Conservation (phyloP, 2,113 vertebrate genomes). For the Protomyctophum bolini region DNA sequence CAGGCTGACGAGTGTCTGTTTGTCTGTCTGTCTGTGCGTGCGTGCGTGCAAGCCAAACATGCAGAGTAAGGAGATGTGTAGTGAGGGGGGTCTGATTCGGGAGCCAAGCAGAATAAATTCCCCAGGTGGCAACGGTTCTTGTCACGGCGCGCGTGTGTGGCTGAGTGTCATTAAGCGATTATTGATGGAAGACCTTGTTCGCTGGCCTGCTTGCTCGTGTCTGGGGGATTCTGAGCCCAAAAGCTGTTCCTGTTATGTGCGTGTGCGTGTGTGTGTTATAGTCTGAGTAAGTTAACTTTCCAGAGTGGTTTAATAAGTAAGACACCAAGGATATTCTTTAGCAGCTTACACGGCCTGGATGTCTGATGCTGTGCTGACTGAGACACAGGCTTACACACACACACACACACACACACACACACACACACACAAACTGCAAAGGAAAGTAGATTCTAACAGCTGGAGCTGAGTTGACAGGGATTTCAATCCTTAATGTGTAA, state of each 20-base stretch:
- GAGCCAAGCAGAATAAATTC: conserved; percentile 26
- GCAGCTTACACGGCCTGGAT: conserved; percentile 10
- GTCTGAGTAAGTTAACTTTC: neutral
- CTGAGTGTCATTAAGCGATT: conserved; percentile 17
- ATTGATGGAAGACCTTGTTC: conserved; percentile 26
- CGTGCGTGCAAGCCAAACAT: neutral
- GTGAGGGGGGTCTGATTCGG: conserved; percentile 10
- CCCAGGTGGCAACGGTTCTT: conserved; percentile 23
- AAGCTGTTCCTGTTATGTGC: neutral
- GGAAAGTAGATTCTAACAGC: conserved; percentile 56
- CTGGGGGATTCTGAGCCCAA: conserved; percentile 16
- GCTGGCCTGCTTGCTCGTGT: conserved; percentile 10
- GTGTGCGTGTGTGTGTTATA: conserved; percentile 16
- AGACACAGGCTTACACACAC: conserved; percentile 9
- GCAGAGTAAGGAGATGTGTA: conserved; percentile 29
- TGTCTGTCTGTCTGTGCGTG: neutral
- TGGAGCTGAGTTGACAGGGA: conserved; percentile 48
- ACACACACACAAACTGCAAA: conserved; percentile 39
- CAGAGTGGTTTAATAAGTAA: too few species aligned
- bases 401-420: conserved; percentile 1
- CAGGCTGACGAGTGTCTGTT: neutral
- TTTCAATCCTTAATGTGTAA: conserved; percentile 42
- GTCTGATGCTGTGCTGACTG: conserved; percentile 45
- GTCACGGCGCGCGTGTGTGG: conserved; percentile 11
- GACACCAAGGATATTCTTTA: too few species aligned